Evolutionary conservation across 92 coral and sea anemone species (phyloP).

Genomic region (Heteractis magnifica): DNA sequence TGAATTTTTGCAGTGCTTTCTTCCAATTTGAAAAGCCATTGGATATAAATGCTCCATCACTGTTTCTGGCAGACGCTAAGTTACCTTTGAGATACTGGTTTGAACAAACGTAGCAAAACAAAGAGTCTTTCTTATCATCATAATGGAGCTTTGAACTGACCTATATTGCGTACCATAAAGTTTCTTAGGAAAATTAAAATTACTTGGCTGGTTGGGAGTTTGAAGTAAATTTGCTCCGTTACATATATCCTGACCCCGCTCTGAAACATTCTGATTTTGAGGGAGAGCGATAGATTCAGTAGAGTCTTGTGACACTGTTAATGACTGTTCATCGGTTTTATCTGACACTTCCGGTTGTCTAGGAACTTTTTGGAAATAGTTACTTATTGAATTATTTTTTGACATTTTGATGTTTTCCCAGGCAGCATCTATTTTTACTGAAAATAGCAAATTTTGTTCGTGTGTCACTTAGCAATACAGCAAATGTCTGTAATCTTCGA

Average conservation of each 20-base stretch:
- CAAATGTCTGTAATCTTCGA: constrained; percentile 28
- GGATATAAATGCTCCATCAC: constrained; percentile 40
- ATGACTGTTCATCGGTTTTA: neutral
- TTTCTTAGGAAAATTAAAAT: constrained; percentile 40
- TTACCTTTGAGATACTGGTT: constrained; percentile 42
- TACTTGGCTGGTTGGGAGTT: constrained; percentile 46
- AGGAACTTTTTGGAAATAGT: neutral
- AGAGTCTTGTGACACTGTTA: neutral
- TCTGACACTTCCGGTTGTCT: constrained; percentile 5
- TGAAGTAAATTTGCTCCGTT: constrained; percentile 15
- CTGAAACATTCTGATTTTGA: constrained; percentile 33
- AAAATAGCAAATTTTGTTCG: neutral
- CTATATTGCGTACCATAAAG: constrained; percentile 29
- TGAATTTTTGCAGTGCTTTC: constrained; percentile 33
- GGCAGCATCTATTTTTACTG: neutral
- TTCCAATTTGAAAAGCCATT: constrained; percentile 39
- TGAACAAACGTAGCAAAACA: constrained; percentile 35
- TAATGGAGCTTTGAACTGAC: constrained; percentile 35
- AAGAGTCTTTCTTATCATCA: constrained; percentile 26
- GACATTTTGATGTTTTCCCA: neutral
- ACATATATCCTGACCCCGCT: constrained; percentile 18
- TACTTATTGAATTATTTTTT: neutral
- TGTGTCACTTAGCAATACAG: constrained; percentile 9
- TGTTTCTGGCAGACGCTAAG: constrained; percentile 29
- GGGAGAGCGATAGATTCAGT: constrained; percentile 26